Evolutionary conservation across 2,113 vertebrate genomes (phyloP).

Genomic region (Lepus timidus): DNA sequence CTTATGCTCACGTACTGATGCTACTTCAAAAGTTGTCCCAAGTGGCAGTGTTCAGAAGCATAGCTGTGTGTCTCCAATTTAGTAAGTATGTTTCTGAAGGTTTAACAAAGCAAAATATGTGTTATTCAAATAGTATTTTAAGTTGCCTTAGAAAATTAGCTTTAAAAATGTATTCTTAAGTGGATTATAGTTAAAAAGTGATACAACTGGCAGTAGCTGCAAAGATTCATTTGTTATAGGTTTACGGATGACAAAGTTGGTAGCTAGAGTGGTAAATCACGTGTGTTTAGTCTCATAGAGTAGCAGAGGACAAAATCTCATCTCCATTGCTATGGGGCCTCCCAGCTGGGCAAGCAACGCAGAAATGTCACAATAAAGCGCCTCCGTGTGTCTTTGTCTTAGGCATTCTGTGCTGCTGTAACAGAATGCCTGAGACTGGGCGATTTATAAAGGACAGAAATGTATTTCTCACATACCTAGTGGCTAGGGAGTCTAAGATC

Average conservation of each 20-base stretch:
- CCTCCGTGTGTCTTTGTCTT: neutral
- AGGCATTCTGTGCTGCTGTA: neutral
- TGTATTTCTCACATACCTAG: neutral
- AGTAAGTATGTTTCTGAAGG: neutral
- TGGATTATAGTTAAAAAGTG: neutral
- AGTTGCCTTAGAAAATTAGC: neutral
- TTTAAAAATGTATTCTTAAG: neutral
- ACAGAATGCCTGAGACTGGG: neutral
- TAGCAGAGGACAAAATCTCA: fast-evolving
- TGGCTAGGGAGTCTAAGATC: neutral
- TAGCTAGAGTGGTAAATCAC: neutral
- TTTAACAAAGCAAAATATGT: neutral
- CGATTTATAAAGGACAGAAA: neutral
- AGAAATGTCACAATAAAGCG: neutral
- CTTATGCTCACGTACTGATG: neutral
- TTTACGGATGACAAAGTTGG: neutral
- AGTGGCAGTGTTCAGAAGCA: neutral
- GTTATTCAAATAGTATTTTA: neutral
- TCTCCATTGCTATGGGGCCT: neutral
- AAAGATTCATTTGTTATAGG: neutral
- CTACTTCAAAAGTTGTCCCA: neutral
- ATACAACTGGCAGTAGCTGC: neutral
- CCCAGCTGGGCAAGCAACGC: fast-evolving
- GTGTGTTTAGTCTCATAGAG: neutral
- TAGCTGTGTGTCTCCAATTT: neutral